Base-by-base conservation (phyloP, 2,888 invertebrate species). In the Mesopsocus fuscifrons region DNA sequence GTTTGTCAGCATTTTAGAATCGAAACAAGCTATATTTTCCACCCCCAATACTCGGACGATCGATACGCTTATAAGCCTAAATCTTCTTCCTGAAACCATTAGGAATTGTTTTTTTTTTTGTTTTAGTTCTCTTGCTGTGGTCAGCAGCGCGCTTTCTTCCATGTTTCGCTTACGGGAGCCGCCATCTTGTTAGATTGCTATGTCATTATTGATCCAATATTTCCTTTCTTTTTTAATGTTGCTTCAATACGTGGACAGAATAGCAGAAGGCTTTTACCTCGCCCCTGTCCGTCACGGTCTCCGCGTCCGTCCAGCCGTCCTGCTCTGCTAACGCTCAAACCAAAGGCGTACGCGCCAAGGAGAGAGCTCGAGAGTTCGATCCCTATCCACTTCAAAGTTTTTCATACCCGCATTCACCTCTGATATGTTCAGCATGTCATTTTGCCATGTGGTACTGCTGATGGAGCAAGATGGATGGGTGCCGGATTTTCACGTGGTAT, bases 11-110 rank as follows among this genome's bases (percentile, higher is more conserved):
- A n/a, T n/a, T n/a, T n/a, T n/a, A n/a, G n/a, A n/a, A n/a, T n/a
- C n/a, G n/a, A n/a, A n/a, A n/a, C n/a, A 13, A 17, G 38, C 20
- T 20, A 38, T 38, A 20, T 38, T 38, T 38, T 38, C 21, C 38
- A 18, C 38, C 38, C 38, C 20, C 38, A 38, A 38, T 38, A 38
- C 38, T 38, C 21, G 17, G 20, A 38, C 38, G 38, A 38, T 38
- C 38, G 38, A 38, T 38, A 38, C 38, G 38, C 21, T 38, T 38
- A 38, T 38, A 38, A 38, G 38, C 38, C 38, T 38, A 38, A 38
- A 38, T 38, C 38, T 38, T 38, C 38, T 38, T 38, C 20, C 38
- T 38, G 38, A 38, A 38, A 38, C 38, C 38, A 38, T 38, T 38
- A 38, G 38, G 38, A 20, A 38, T 38, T 38, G 38, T 38, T 38